Conservation (phyloP, 2,797 vertebrate species). For the Tenualosa thibaudeaui region DNA sequence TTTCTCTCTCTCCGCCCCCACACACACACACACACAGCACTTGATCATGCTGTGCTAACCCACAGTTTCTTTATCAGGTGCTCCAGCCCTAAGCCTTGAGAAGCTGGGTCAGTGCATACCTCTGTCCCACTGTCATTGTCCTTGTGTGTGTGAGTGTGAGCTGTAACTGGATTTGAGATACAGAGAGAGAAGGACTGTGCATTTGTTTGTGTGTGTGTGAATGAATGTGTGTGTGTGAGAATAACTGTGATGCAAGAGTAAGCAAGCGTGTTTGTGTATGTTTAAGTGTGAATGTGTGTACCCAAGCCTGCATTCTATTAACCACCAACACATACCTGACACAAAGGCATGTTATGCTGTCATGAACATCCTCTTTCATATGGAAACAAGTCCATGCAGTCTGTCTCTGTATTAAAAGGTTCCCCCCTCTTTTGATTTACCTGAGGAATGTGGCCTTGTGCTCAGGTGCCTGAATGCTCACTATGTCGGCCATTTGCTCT, state of each 20-base stretch:
- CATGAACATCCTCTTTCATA: not conserved
- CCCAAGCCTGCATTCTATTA: not conserved
- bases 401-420: not conserved
- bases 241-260: slow-evolving; percentile 2
- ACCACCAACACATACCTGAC: not conserved
- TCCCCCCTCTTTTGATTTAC: not conserved
- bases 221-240: slow-evolving; percentile 24
- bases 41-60: not conserved
- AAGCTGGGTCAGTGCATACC: not conserved
- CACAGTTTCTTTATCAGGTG: slow-evolving; percentile 8
- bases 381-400: not conserved
- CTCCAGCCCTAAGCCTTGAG: slow-evolving; percentile 24
- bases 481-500: not conserved
- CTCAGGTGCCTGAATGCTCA: not conserved
- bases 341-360: not conserved
- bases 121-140: slow-evolving; percentile 25
- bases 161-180: not conserved
- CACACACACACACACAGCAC: not conserved
- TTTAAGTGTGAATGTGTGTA: not conserved
- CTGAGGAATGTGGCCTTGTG: not conserved
- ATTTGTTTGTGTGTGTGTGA: slow-evolving; percentile 31
- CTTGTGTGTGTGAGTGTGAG: not conserved
- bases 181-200: slow-evolving; percentile 12
- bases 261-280: not conserved
- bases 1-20: not conserved